phyloP scores from a whole-genome alignment of 2,797 vertebrate genomes.

The Sebastes kiyomatsui region DNA sequence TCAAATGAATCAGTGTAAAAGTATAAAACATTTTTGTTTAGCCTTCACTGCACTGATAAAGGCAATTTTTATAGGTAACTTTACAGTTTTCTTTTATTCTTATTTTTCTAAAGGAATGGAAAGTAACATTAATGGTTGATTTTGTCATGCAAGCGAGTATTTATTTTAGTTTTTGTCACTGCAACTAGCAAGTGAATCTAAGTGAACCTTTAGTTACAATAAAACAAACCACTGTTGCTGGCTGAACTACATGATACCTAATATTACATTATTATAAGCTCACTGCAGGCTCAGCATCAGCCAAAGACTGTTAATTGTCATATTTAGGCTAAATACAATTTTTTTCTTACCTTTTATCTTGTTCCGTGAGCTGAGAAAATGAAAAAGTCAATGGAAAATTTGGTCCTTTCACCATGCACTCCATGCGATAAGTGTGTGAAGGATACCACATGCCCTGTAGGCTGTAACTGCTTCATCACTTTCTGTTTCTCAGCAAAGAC shows the following conservation, averaged over 20 bases:
- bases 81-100: too few species aligned
- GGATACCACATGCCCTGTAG: too few species aligned
- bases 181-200: not conserved
- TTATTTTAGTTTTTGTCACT: not conserved
- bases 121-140: too few species aligned
- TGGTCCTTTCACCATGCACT: too few species aligned
- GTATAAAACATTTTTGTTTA: too few species aligned
- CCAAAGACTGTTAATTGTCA: not conserved
- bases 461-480: too few species aligned
- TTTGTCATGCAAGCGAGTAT: not conserved
- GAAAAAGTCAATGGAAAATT: not conserved
- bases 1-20: too few species aligned
- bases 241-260: too few species aligned
- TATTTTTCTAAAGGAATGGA: too few species aligned
- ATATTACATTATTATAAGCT: not conserved
- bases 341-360: not conserved
- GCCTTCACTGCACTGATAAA: too few species aligned
- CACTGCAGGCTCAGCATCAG: not conserved
- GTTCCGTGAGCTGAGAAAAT: not conserved
- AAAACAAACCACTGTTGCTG: not conserved
- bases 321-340: not conserved
- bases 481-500: not conserved
- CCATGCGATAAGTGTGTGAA: too few species aligned
- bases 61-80: too few species aligned
- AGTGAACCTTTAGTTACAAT: not conserved